Conservation (phyloP, 2,797 vertebrate species). For the Margarornis squamiger region DNA sequence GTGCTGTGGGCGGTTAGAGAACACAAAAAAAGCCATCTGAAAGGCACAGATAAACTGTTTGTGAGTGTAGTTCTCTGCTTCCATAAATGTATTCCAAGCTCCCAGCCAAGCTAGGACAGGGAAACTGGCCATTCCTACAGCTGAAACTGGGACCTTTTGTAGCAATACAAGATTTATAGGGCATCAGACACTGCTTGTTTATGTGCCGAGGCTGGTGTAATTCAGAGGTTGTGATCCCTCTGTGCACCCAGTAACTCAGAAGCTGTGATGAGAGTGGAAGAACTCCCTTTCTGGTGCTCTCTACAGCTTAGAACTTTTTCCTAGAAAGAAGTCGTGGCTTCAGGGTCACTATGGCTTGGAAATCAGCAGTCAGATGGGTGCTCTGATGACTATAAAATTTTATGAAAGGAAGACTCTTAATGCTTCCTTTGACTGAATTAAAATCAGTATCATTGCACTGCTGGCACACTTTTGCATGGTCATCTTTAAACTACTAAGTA, state of each 20-base stretch:
- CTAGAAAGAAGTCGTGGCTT: not conserved
- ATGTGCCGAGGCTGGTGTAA: not conserved
- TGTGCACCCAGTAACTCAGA: not conserved
- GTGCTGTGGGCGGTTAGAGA: not conserved
- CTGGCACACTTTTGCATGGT: not conserved
- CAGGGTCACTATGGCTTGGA: not conserved
- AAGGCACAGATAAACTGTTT: not conserved
- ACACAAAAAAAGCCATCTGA: not conserved
- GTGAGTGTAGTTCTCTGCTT: not conserved
- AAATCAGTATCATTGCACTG: not conserved
- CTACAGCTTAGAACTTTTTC: not conserved
- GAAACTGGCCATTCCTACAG: not conserved
- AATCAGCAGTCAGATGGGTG: not conserved
- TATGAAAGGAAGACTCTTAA: not conserved
- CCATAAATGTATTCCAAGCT: not conserved
- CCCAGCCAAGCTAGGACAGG: not conserved
- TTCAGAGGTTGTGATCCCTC: not conserved
- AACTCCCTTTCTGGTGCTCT: not conserved
- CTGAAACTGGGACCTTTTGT: not conserved
- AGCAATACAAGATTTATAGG: not conserved
- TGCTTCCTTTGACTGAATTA: not conserved
- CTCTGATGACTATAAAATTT: not conserved
- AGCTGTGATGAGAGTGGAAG: not conserved
- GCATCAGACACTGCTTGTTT: fast-evolving
- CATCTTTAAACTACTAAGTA: not conserved